Percentiles rank a stretch among this genome's conserved stretches.
phyloP scores from a whole-genome alignment of 2,113 vertebrate species.

The Grus americana region DNA sequence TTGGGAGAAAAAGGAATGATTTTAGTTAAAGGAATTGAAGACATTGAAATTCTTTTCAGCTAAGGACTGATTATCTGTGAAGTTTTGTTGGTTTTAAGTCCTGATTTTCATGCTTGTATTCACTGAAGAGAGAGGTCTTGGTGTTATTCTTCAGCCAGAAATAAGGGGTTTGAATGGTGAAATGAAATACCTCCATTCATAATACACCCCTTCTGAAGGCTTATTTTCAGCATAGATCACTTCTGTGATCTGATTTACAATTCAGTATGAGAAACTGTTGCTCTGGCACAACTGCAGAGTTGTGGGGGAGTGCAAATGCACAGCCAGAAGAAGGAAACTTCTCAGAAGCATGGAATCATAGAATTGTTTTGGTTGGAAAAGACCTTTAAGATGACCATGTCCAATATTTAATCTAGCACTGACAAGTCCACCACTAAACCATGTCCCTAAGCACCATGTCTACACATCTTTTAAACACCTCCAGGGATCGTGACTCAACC shows the following conservation, averaged over 20 bases:
- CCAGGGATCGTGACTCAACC: no score
- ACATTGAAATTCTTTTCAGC: not conserved
- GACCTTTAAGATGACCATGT: no score
- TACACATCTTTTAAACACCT: no score
- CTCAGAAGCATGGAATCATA: not conserved
- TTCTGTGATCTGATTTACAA: not conserved
- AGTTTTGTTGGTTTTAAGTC: not conserved
- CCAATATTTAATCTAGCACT: no score
- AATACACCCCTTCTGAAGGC: not conserved
- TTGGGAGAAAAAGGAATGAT: not conserved
- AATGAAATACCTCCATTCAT: not conserved
- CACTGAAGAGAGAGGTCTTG: not conserved
- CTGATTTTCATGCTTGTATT: not conserved
- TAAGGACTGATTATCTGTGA: not conserved
- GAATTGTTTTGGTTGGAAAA: no score
- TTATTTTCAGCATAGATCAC: not conserved
- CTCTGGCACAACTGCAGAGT: not conserved
- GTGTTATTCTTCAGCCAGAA: not conserved
- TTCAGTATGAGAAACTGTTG: not conserved
- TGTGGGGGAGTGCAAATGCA: not conserved
- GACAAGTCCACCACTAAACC: no score
- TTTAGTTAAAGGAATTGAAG: not conserved
- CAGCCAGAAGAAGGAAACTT: not conserved
- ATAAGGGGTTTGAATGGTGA: not conserved
- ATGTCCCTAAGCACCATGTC: no score